Evolutionary conservation across 2,888 invertebrate genomes (phyloP).

Genomic region (Cheiracanthium punctorium): DNA sequence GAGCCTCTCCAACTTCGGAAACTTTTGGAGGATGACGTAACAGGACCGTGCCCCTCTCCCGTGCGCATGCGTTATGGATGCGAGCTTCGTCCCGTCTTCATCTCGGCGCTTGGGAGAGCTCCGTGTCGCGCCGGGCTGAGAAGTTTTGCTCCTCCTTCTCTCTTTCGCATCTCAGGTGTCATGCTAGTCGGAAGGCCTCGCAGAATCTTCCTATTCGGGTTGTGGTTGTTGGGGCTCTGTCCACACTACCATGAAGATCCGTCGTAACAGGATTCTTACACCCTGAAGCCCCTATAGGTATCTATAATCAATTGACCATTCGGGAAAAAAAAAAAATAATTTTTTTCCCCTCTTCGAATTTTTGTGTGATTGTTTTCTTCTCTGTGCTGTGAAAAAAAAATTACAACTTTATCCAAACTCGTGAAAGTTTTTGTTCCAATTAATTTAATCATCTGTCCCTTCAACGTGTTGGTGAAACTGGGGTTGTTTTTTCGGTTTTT

Average conservation of each 20-base stretch:
- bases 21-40: background rate
- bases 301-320: too few relatives aligned
- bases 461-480: too few relatives aligned
- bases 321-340: too few relatives aligned
- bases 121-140: conserved; percentile 19
- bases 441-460: too few relatives aligned
- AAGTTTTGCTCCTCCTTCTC: conserved; percentile 37
- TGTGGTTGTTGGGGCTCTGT: conserved; percentile 49
- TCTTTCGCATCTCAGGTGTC: conserved; percentile 63
- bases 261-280: conserved; percentile 27
- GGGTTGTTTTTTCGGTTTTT: too few relatives aligned
- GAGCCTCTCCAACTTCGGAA: background rate
- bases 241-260: conserved; percentile 61
- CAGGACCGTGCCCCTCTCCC: background rate
- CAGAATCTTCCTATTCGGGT: conserved; percentile 40
- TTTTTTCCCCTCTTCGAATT: background rate
- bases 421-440: too few relatives aligned
- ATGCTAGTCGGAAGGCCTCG: conserved; percentile 54
- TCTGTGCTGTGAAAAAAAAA: too few relatives aligned
- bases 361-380: too few relatives aligned
- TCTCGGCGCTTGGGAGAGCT: conserved; percentile 43
- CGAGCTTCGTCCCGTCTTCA: conserved; percentile 33
- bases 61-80: conserved; percentile 63
- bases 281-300: too few relatives aligned
- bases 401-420: too few relatives aligned